A percentile compares a stretch with the other conserved stretches of the same genome.
Conservation (phyloP, 2,888 invertebrate genomes). For the Embidobia sp. region DNA sequence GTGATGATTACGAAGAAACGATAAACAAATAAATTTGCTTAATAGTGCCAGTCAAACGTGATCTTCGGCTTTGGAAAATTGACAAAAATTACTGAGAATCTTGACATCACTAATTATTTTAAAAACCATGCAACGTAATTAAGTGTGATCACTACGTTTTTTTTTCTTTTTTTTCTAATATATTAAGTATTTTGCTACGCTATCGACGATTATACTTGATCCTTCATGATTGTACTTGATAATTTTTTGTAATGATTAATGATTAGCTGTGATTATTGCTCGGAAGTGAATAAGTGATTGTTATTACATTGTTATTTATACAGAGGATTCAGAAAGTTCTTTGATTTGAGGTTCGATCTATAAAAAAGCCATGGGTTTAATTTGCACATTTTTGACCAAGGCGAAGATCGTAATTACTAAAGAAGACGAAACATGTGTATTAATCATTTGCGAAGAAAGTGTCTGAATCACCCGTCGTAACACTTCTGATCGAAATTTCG, state of each 20-base stretch:
- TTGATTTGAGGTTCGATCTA: too few species aligned
- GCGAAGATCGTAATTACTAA: slow-evolving; percentile 9
- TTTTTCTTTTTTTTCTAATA: slow-evolving; percentile 14
- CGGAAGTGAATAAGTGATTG: slow-evolving; percentile 10
- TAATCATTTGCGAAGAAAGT: slow-evolving; percentile 29
- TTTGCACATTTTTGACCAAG: too few species aligned
- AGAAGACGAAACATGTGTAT: slow-evolving; percentile 7
- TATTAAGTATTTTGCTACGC: slow-evolving; percentile 5
- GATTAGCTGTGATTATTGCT: background rate
- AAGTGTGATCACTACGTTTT: slow-evolving; percentile 6
- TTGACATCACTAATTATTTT: too few species aligned
- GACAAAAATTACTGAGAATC: background rate
- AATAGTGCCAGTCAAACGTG: slow-evolving; percentile 14
- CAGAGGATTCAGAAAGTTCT: too few species aligned
- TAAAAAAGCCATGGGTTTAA: too few species aligned
- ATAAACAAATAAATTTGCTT: slow-evolving; percentile 45
- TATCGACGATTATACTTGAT: slow-evolving; percentile 24
- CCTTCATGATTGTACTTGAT: slow-evolving; percentile 22
- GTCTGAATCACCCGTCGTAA: slow-evolving; percentile 31
- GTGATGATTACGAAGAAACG: background rate
- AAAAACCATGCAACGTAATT: slow-evolving; percentile 2
- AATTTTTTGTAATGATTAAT: slow-evolving; percentile 18
- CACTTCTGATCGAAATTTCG: slow-evolving; percentile 40
- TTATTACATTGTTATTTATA: too few species aligned
- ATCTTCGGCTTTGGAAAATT: background rate